Evolutionary conservation across 2,888 invertebrate species (phyloP).

Genomic region (Apeira syringaria): DNA sequence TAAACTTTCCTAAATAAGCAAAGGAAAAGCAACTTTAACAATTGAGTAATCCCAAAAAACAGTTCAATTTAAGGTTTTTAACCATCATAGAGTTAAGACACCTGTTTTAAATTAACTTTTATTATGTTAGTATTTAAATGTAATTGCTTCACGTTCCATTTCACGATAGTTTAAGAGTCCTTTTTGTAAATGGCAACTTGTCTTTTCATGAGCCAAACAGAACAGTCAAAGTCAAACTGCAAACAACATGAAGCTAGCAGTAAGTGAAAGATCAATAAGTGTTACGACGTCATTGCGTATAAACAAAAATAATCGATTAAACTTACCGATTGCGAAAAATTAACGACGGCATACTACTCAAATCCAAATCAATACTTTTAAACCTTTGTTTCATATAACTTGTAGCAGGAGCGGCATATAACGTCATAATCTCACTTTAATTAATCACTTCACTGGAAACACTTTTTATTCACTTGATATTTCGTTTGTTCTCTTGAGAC

Average conservation of each 20-base stretch:
- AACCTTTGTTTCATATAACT: constrained; percentile 76
- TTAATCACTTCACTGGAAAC: constrained; percentile 56
- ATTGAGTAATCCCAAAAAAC: too few species aligned
- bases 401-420: constrained; percentile 75
- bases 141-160: constrained; percentile 50
- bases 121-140: too few species aligned
- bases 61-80: too few species aligned
- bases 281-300: constrained; percentile 48
- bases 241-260: constrained; percentile 41
- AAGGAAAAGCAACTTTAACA: too few species aligned
- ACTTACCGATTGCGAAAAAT: constrained; percentile 86
- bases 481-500: constrained; percentile 54
- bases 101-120: too few species aligned
- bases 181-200: constrained; percentile 13
- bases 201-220: too few species aligned
- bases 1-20: too few species aligned
- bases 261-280: constrained; percentile 45
- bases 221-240: constrained; percentile 28
- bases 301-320: constrained; percentile 38
- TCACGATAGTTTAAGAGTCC: too few species aligned
- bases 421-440: constrained; percentile 81
- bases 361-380: constrained; percentile 68
- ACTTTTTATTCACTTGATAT: constrained; percentile 52
- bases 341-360: constrained; percentile 85
- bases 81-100: too few species aligned